Conservation (phyloP, 2,113 vertebrate species). For the Romanogobio albipinnatus region DNA sequence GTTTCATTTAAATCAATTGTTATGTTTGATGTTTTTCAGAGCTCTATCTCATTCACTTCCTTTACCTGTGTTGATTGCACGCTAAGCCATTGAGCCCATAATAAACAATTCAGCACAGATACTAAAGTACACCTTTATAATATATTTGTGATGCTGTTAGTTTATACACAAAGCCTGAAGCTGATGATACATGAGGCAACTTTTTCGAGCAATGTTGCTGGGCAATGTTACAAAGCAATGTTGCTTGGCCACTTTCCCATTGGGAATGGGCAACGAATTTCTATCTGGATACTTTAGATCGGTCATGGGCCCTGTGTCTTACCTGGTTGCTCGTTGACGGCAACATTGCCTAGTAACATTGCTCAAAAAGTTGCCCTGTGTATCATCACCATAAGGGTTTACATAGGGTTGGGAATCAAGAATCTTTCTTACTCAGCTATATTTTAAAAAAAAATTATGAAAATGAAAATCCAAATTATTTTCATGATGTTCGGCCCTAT, state of each 20-base stretch:
- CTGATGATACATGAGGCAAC: too few relatives aligned
- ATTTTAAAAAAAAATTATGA: background rate
- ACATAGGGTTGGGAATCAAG: background rate
- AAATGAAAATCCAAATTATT: background rate
- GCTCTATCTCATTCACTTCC: background rate
- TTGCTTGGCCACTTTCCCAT: too few relatives aligned
- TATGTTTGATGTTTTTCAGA: background rate
- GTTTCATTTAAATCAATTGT: constrained; percentile 16
- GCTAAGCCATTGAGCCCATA: background rate
- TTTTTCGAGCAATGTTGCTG: too few relatives aligned
- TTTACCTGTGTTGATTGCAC: constrained; percentile 5
- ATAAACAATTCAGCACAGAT: background rate
- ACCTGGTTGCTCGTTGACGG: too few relatives aligned
- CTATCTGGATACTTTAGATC: too few relatives aligned
- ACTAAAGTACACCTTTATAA: background rate
- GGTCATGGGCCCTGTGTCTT: too few relatives aligned
- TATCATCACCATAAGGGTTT: background rate
- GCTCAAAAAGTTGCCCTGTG: too few relatives aligned
- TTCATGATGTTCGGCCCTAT: background rate
- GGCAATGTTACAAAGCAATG: too few relatives aligned
- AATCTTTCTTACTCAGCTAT: background rate
- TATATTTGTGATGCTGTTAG: background rate
- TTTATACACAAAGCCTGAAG: background rate
- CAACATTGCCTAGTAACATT: too few relatives aligned
- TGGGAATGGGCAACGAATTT: too few relatives aligned